These are phyloP conservation scores for Drosophila mettleri DNA, from an alignment of 2,888 invertebrate species.

Conservation along the genomic window DNA sequence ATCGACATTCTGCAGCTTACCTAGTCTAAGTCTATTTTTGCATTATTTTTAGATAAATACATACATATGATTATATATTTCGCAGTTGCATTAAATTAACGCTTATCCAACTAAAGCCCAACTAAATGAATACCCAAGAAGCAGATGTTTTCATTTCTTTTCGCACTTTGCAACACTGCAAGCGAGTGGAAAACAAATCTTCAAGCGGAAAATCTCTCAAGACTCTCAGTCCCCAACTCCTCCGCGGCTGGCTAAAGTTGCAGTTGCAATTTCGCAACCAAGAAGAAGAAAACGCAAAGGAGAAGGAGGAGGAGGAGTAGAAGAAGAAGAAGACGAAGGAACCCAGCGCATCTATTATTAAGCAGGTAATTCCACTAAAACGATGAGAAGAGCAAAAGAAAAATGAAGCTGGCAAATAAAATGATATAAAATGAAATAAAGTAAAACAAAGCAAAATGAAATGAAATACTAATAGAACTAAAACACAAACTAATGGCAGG, in stretches of 20 bases:
- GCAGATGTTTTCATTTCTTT: slow-evolving; percentile 2
- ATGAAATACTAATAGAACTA: slow-evolving; percentile 78
- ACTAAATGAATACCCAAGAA: slow-evolving; percentile 24
- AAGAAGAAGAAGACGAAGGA: background rate
- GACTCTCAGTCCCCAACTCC: background rate
- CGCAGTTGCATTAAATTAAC: slow-evolving; percentile 5
- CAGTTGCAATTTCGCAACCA: slow-evolving; percentile 37
- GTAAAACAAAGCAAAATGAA: slow-evolving; percentile 70
- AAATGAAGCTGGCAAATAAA: slow-evolving; percentile 45
- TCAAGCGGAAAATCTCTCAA: slow-evolving; percentile 22
- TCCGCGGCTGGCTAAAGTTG: slow-evolving; percentile 25
- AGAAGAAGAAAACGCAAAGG: background rate
- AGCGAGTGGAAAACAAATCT: slow-evolving; percentile 13
- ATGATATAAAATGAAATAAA: slow-evolving; percentile 56
- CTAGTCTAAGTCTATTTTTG: too few relatives aligned
- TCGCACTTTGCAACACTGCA: slow-evolving; percentile 6
- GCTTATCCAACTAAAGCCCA: slow-evolving; percentile 14
- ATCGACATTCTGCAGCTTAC: too few relatives aligned
- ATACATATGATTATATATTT: background rate
- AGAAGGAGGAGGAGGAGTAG: background rate
- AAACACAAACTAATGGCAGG: slow-evolving; percentile 62
- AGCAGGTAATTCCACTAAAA: slow-evolving; percentile 77
- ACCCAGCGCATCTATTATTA: slow-evolving; percentile 64
- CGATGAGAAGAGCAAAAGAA: slow-evolving; percentile 42
- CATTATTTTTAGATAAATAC: too few relatives aligned